Base-by-base conservation (phyloP, 2,113 vertebrate species). In the Melanerpes aurifrons region DNA sequence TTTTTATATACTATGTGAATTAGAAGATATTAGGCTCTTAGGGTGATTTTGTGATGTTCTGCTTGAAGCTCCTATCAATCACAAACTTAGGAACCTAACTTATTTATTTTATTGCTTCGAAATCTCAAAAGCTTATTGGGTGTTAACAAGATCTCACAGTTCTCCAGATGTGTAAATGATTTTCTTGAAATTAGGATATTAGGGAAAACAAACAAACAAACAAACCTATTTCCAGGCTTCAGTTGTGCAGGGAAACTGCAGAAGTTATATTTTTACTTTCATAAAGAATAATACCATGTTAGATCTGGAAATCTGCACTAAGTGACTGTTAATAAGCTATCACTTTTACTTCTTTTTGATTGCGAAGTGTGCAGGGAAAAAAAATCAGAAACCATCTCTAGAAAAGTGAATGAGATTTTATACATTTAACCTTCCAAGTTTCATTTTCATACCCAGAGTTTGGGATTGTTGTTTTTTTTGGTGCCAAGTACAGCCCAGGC, bases 91-190 rank as follows among this genome's bases (percentile, higher is more conserved):
- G 54, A 94, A 81, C 20, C 43, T 94, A 95, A 82, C 48, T 10
- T 95, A 95, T 94, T 96, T 96, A 92, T 96, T 95, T 85, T 80
- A 90, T 81, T 83, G 48, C 86, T 87, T 95, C 35, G 88, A 54
- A 88, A 69, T 90, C 88, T 54, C 73, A 86, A 59, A 58, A 72
- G 81, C 19, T 74, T 78, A 40, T 47, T 81, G 83, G 21, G 83
- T 72, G 47, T 77, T 91, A 90, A 81, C 48, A 76, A 61, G 57
- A 88, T 86, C 88, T 88, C 88, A 90, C 77, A 63, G 82, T 80
- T 92, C 54, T 88, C 79, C 61, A 32, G 53, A 68, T 54, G 29
- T 86, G 73, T 86, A 95, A 86, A 48, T 89, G 6, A 72, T 88
- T 75, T 83, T 83, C 56, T 80, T 91, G 57, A 86, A 56, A 82